A percentile compares a stretch with the other conserved stretches of the same genome.
Evolutionary conservation across 1,140 invertebrate genomes (phyloP).

Genomic region (Vanessa tameamea): DNA sequence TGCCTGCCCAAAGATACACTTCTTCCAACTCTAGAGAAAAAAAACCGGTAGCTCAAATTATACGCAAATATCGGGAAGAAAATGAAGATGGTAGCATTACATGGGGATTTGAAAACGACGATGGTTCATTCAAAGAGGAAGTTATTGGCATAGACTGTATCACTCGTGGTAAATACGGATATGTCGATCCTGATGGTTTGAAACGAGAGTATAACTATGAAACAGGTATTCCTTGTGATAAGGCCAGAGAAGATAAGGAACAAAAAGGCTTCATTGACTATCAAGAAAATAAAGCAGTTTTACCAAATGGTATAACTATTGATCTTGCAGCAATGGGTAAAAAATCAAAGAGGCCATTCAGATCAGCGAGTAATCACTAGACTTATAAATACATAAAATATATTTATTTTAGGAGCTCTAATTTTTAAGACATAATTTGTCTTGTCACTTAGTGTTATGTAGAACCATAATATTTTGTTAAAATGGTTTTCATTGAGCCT

Average conservation of each 20-base stretch:
- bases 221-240: constrained; percentile 86
- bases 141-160: constrained; percentile 90
- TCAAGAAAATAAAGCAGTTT: constrained; percentile 85
- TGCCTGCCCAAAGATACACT: constrained; percentile 65
- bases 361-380: constrained; percentile 69
- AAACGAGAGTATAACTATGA: constrained; percentile 87
- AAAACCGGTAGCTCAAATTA: constrained; percentile 87
- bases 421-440: constrained; percentile 58
- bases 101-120: constrained; percentile 93
- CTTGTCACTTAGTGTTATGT: constrained; percentile 53
- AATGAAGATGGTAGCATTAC: constrained; percentile 91
- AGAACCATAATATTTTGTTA: constrained; percentile 36
- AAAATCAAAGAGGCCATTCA: constrained; percentile 84
- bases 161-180: constrained; percentile 90
- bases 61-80: constrained; percentile 88
- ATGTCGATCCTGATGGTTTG: constrained; percentile 89
- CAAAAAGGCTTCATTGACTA: constrained; percentile 86
- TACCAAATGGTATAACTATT: constrained; percentile 86
- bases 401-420: constrained; percentile 78
- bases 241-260: constrained; percentile 82
- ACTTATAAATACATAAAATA: constrained; percentile 51
- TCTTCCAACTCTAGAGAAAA: constrained; percentile 74
- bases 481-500: constrained; percentile 34
- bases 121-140: constrained; percentile 90
- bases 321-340: constrained; percentile 86